Evolutionary conservation across 2,797 vertebrate genomes (phyloP), one percentile per base, ranked within the genome.

Genomic region (Etheostoma nigrum): DNA sequence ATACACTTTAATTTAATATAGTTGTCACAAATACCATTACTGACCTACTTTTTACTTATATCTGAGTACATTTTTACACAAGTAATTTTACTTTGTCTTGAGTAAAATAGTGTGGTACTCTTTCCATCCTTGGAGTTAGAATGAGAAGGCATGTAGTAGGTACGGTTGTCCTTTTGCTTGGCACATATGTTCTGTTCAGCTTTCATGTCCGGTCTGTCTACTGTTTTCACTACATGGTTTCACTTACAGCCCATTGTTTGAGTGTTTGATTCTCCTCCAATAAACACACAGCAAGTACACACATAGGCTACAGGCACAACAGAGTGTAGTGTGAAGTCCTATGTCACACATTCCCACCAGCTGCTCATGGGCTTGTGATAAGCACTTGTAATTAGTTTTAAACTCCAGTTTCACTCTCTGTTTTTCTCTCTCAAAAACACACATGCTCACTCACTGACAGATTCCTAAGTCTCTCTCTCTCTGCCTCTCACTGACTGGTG

Each of bases 301-400:
- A 61, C 13, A 62, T 13, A 44, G 13, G 42, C 36, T 52, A 23
- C 44, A 81, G 40, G 25, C 54, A 11, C 67, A 76, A 71, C 68
- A 47, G 47, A 60, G 59, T 62, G 49, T 36, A 68, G 65, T 61
- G 81, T 71, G 74, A 87, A 87, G 77, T 76, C 49, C 72, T 61
- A 67, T 88, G 88, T 87, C 90, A 89, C 72, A 89, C 82, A 89
- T 85, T 86, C 61, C 81, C 65, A 84, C 84, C 92, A 88, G 92
- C 93, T 91, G 89, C 84, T 91, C 72, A 51, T 73, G 61, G 66
- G 80, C 86, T 84, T 82, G 59, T 88, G 84, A 83, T 88, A 86
- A 94, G 84, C 88, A 80, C 82, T 86, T 78, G 91, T 82, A 91
- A 89, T 88, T 89, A 91, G 87, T 91, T 92, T 91, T 84, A 75